Evolutionary conservation across 64 coral and sea anemone genomes (phyloP), one percentile per base, ranked within the genome.

Genomic region (Catalaphyllia jardinei): DNA sequence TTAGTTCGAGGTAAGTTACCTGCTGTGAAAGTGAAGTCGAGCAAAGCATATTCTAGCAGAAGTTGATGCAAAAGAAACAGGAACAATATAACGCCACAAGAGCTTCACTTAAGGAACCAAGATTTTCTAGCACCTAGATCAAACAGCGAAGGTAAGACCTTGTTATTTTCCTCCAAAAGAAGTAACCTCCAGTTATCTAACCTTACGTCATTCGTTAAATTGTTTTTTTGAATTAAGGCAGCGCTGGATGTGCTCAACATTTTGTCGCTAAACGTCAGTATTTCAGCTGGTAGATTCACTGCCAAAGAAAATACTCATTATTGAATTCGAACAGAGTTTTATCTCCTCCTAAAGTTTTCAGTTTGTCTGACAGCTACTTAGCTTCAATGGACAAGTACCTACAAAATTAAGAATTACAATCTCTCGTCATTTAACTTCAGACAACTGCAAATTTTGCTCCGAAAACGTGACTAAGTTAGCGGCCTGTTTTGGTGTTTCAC

Each of bases 11-110:
- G 2, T 15, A 55, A 42, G 51, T 59, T 57, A 54, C 76, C 76
- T 12, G 76, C 76, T 79, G 51, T 4, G 76, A 79, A 24, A 55
- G 25, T 79, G 6, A 79, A 79, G 49, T 50, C 49, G 76, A 79
- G 49, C 49, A 79, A 79, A 55, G 76, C 50, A 57, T 55, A 55
- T 57, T 79, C 39, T 17, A 49, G 65, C 65, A 69, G 33, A 76
- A 76, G 39, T 79, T 27, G 49, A 57, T 79, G 27, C 76, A 2
- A 10, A 79, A 57, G 1, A 51, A 79, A 50, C 74, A 76, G 8
- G 20, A n/a, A 50, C 22, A 13, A 76, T 28, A 72, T 57, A 14
- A 14, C 54, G n/a, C n/a, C 9, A 69, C 22, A 69, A 69, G 65
- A 69, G 65, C 22, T 69, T 25, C 10, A 69, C 29, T 69, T n/a